phyloP scores from a whole-genome alignment of 64 coral and sea anemone species.

The Acropora yongei region DNA sequence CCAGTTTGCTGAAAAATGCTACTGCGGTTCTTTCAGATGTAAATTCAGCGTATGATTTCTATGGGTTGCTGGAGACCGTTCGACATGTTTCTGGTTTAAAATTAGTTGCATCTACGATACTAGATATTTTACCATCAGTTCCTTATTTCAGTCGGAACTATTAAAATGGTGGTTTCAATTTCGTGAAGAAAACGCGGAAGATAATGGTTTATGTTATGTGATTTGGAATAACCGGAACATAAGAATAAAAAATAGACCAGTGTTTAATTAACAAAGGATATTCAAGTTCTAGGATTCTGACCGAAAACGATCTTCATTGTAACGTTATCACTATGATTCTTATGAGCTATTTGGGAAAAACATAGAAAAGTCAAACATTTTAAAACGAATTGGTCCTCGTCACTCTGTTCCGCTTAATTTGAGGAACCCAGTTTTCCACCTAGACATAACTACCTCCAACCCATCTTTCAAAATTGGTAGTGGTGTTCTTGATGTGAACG shows the following conservation, averaged over 20 bases:
- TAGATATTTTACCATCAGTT: too few relatives aligned
- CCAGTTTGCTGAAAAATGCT: too few relatives aligned
- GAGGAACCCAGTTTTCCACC: neutral
- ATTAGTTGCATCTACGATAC: too few relatives aligned
- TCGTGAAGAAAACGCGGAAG: too few relatives aligned
- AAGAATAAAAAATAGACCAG: neutral
- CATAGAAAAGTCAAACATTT: neutral
- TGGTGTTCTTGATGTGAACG: neutral
- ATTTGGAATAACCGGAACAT: too few relatives aligned
- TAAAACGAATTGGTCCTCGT: neutral
- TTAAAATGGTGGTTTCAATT: too few relatives aligned
- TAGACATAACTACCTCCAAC: neutral
- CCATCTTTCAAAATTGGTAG: neutral
- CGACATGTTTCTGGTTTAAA: too few relatives aligned
- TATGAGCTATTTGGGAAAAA: neutral
- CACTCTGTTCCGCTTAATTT: neutral
- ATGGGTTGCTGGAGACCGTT: too few relatives aligned
- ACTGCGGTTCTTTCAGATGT: too few relatives aligned
- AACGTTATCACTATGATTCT: neutral
- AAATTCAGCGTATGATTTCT: too few relatives aligned
- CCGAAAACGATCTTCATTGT: neutral
- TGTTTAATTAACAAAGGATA: neutral
- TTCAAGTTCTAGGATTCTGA: neutral
- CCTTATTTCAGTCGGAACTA: too few relatives aligned
- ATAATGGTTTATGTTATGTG: too few relatives aligned